phyloP scores from a whole-genome alignment of 2,113 vertebrate species.

The Seriola quinqueradiata region DNA sequence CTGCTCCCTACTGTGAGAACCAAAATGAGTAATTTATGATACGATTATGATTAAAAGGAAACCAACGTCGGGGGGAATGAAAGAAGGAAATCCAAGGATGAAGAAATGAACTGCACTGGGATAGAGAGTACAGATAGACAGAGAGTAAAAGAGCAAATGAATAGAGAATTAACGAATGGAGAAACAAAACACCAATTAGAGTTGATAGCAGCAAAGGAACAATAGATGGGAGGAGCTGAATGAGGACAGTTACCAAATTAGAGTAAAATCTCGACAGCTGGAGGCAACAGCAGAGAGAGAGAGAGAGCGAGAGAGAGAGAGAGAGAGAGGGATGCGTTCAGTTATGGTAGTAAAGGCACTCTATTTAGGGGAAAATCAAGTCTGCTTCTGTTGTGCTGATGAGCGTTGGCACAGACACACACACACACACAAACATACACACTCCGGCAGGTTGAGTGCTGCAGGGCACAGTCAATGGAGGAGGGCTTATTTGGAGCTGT shows the following conservation, averaged over 20 bases:
- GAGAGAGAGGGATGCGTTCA: not conserved
- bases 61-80: not conserved
- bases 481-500: slow-evolving; percentile 53
- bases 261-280: slow-evolving; percentile 52
- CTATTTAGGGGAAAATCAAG: slow-evolving; percentile 21
- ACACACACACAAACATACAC: not conserved
- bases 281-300: slow-evolving; percentile 19
- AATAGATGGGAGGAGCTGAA: not conserved
- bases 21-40: slow-evolving; percentile 41
- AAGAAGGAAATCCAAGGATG: not conserved
- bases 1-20: slow-evolving; percentile 25
- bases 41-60: slow-evolving; percentile 35
- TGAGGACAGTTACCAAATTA: slow-evolving; percentile 52
- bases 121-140: not conserved
- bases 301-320: not conserved
- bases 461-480: slow-evolving; percentile 57
- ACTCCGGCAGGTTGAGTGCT: slow-evolving; percentile 33
- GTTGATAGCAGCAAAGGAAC: slow-evolving; percentile 2
- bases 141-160: slow-evolving; percentile 3
- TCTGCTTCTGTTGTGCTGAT: slow-evolving; percentile 19
- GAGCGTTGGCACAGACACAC: not conserved
- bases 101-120: not conserved
- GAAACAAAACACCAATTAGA: slow-evolving; percentile 48
- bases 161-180: not conserved
- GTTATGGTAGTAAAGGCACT: slow-evolving; percentile 5